Conservation (phyloP, 2,888 invertebrate genomes). For the Agrotis ipsilon region DNA sequence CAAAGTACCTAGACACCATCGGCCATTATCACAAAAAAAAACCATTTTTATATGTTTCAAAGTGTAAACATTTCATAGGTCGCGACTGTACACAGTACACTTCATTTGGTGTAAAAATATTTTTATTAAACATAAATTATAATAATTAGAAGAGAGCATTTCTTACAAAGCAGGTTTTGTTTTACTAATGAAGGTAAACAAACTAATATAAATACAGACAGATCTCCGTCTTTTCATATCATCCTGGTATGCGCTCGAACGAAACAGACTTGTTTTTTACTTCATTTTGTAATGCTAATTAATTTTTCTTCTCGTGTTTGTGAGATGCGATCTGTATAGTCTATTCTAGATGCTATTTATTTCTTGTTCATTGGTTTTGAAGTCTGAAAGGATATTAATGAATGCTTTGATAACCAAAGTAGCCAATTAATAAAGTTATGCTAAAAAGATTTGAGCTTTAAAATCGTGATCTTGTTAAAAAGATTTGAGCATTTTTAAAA, state of each 20-base stretch:
- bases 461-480: not conserved
- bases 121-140: not conserved
- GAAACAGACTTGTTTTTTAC: constrained; percentile 6
- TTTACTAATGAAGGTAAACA: constrained; percentile 52
- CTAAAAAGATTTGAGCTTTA: constrained; percentile 8
- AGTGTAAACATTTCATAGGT: no score
- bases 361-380: constrained; percentile 3
- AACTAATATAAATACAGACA: constrained; percentile 47
- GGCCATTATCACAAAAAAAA: no score
- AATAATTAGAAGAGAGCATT: constrained; percentile 57
- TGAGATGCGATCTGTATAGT: constrained; percentile 9
- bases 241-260: constrained; percentile 24
- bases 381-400: constrained; percentile 14
- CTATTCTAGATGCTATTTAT: constrained; percentile 22
- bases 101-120: constrained; percentile 13
- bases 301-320: constrained; percentile 30
- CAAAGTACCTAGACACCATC: no score
- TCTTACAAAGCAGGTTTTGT: constrained; percentile 64
- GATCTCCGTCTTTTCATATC: constrained; percentile 28
- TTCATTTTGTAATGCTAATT: constrained; percentile 19
- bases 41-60: no score
- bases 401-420: constrained; percentile 18
- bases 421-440: constrained; percentile 4
- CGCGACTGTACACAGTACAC: constrained; percentile 7
- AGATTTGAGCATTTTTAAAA: constrained; percentile 12